Evolutionary conservation across 1,140 invertebrate genomes (phyloP), one percentile per base, ranked within the genome.

Genomic region (Trichonephila clavipes): DNA sequence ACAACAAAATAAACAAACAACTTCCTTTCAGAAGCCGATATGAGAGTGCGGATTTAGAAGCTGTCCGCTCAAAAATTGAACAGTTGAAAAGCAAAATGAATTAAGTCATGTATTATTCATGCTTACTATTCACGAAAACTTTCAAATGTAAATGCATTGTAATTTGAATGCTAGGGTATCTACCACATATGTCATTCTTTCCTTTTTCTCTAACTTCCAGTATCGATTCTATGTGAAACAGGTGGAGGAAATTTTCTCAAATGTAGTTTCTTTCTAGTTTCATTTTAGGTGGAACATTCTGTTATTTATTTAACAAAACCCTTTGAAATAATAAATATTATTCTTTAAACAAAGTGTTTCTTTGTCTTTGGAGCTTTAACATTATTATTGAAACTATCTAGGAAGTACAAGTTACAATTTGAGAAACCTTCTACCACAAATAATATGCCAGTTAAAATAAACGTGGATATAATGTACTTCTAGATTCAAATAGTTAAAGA

Each of bases 101-200:
- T 88, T 88, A 88, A 88, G 64, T 88, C 87, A 88, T 88, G 87
- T 88, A 69, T 88, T 88, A 88, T 88, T 88, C 62, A 88, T 88
- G 64, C 34, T 34, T 24, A 51, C 61, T 40, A 69, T 69, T 69
- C 64, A 24, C 18, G 87, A 88, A 88, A 88, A 88, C 87, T 88
- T 44, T 40, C 62, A 88, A 88, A 88, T 88, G 87, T 88, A 88
- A 88, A 88, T 88, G 61, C 28, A 61, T 88, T 88, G 86, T 88
- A 72, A 88, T 88, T 88, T 88, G 87, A 88, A 88, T 88, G 87
- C 40, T 69, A 14, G 87, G 40, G 40, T 72, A 44, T 88, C 61
- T 72, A 66, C 62, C 87, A 21, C 34, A 88, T 88, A 72, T 88
- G 87, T 58, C 44, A 19, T 72, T 87, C 34, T 19, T 88, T n/a